These are phyloP conservation scores for Sphyrna mokarran DNA, from an alignment of 2,113 vertebrate species.

Conservation along the genomic window DNA sequence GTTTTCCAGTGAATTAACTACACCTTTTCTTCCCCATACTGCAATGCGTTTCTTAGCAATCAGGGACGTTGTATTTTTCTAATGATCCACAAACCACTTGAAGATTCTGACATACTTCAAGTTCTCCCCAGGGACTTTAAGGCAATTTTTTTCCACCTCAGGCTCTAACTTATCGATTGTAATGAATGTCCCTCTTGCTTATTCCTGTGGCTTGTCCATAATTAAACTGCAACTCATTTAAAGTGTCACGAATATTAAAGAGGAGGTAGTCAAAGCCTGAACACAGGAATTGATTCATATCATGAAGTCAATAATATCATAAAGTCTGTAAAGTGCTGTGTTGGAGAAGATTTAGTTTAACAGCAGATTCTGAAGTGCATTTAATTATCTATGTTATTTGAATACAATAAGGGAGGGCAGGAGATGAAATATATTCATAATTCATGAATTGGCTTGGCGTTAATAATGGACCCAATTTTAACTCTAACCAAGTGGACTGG, in stretches of 20 bases:
- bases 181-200: neutral
- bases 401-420: neutral
- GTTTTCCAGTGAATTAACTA: neutral
- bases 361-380: neutral
- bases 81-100: neutral
- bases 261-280: neutral
- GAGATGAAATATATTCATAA: neutral
- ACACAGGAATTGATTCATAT: constrained; percentile 5
- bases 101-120: neutral
- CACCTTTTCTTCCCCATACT: neutral
- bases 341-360: neutral
- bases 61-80: neutral
- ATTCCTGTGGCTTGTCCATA: neutral
- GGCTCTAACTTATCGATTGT: constrained; percentile 10
- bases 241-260: neutral
- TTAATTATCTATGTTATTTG: neutral
- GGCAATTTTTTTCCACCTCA: neutral
- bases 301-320: constrained; percentile 6
- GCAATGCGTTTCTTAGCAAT: neutral
- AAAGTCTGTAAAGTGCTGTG: neutral
- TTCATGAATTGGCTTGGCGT: neutral
- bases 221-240: constrained; percentile 24
- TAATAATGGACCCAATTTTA: neutral
- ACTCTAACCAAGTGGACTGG: neutral
- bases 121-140: neutral